Conservation (phyloP, 2,797 vertebrate species). For the Chloroceryle inda region DNA sequence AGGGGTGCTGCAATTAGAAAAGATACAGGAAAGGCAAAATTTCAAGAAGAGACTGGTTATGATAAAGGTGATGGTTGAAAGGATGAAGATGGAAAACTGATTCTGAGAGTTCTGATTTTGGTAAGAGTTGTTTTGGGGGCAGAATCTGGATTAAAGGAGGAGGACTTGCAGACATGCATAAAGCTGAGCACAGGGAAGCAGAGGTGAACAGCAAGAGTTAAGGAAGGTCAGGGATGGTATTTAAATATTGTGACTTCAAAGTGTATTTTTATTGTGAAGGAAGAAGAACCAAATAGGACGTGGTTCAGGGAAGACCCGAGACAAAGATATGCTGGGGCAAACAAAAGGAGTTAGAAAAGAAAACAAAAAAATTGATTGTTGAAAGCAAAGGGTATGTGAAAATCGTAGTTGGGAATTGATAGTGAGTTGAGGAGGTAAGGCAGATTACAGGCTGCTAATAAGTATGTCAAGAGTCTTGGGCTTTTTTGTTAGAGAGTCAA, state of each 20-base stretch:
- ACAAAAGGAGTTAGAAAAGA: neutral
- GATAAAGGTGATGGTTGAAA: neutral
- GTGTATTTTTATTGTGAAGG: neutral
- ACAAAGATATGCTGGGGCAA: neutral
- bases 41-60: neutral
- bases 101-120: neutral
- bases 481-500: neutral
- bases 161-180: accelerated
- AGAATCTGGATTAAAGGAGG: neutral
- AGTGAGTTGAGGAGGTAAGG: neutral
- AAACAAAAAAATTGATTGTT: neutral
- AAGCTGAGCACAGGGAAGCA: neutral
- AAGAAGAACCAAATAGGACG: neutral
- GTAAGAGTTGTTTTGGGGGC: neutral
- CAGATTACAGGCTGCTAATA: neutral
- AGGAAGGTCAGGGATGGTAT: neutral
- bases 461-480: neutral
- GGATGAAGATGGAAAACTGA: neutral
- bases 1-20: neutral
- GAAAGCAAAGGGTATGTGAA: neutral
- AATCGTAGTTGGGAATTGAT: neutral
- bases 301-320: neutral
- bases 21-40: neutral
- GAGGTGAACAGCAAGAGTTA: neutral
- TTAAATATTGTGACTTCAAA: neutral